These are phyloP conservation scores for Spinus olivaceus DNA, from an alignment of 2,797 vertebrate species.

Conservation along the genomic window DNA sequence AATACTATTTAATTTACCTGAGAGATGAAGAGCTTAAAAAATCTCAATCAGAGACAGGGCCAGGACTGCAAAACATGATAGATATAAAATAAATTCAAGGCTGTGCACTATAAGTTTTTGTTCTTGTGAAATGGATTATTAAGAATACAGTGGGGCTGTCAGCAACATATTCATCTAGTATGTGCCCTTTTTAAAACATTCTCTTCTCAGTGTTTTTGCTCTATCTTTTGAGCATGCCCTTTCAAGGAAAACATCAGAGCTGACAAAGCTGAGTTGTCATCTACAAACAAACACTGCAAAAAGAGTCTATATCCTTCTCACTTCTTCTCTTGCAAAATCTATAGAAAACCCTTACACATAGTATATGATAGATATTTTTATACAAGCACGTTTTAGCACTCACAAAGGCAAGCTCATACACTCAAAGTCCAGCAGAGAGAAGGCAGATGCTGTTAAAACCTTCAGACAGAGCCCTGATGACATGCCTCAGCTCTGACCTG, in stretches of 20 bases:
- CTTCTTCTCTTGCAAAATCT: neutral
- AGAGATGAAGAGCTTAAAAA: constrained; percentile 18
- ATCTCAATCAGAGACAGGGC: neutral
- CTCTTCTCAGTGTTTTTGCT: neutral
- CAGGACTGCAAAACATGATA: neutral
- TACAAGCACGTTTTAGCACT: neutral
- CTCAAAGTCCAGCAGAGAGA: neutral
- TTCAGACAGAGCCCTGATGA: neutral
- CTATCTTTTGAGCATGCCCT: neutral
- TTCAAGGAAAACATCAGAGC: neutral
- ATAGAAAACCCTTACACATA: neutral
- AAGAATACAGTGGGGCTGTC: neutral
- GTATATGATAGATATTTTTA: neutral
- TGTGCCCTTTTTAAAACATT: constrained; percentile 4
- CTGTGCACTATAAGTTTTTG: neutral
- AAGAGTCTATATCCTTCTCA: neutral
- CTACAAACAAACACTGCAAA: neutral
- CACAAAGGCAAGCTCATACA: neutral
- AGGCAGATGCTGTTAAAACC: neutral
- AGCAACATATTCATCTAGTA: constrained; percentile 5
- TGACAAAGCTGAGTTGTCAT: constrained; percentile 6
- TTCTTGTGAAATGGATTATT: constrained; percentile 8
- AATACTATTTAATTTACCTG: constrained; percentile 47
- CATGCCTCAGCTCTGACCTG: neutral
- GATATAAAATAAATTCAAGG: constrained; percentile 15